phyloP scores from a whole-genome alignment of 30 jellyfish, hydroid and myxozoan species.

The Aurelia sp. region DNA sequence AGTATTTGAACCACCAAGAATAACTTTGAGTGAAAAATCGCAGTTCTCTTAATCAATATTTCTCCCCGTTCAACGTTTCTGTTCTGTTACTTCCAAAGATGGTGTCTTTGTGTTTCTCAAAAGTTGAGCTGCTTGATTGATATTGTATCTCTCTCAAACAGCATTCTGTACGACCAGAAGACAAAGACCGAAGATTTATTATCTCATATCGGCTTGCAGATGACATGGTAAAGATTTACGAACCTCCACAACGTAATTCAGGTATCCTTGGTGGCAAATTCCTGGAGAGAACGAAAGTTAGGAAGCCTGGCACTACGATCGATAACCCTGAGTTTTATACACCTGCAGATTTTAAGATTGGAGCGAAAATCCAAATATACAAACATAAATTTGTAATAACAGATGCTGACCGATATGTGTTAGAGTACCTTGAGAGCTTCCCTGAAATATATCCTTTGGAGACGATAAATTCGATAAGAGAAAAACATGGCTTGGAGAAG shows the following conservation, averaged over 20 bases:
- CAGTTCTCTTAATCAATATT: no score
- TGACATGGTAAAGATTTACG: slow-evolving; percentile 95
- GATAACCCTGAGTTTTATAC: slow-evolving; percentile 95
- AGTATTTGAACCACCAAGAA: no score
- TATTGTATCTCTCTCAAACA: background rate
- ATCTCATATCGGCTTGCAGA: slow-evolving; percentile 94
- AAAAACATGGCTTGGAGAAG: slow-evolving; percentile 70
- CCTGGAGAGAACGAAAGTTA: slow-evolving; percentile 94
- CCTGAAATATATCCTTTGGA: slow-evolving; percentile 85
- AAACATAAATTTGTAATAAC: slow-evolving; percentile 86
- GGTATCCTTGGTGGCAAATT: slow-evolving; percentile 97
- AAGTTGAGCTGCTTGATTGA: background rate
- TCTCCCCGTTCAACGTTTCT: no score
- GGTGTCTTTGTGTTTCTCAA: no score
- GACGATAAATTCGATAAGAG: slow-evolving; percentile 86
- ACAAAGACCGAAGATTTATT: slow-evolving; percentile 85
- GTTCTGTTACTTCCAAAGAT: no score
- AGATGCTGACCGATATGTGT: slow-evolving; percentile 93
- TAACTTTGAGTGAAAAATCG: no score
- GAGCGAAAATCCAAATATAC: slow-evolving; percentile 85
- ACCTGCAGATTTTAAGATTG: slow-evolving; percentile 96
- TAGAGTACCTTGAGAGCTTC: slow-evolving; percentile 87
- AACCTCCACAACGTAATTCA: slow-evolving; percentile 95
- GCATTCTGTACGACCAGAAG: slow-evolving; percentile 94
- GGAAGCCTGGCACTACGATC: slow-evolving; percentile 92